Evolutionary conservation across 2,113 vertebrate species (phyloP).

Genomic region (Clarias gariepinus): DNA sequence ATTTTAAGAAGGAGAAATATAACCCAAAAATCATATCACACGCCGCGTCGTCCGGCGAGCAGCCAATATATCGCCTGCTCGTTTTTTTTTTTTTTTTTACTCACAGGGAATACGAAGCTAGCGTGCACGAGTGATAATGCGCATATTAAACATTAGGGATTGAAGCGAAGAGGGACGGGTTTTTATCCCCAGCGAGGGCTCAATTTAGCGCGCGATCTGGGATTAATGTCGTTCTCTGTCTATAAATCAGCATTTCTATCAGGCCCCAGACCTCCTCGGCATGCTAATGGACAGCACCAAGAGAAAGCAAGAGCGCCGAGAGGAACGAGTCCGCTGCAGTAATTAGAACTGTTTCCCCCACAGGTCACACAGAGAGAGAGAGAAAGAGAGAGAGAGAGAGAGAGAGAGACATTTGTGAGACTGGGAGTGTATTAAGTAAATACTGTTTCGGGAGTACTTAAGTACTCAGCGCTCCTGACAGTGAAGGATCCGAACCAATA

Average conservation of each 20-base stretch:
- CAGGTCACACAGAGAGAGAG: slow-evolving; percentile 21
- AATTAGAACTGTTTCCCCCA: slow-evolving; percentile 52
- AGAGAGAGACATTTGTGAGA: slow-evolving; percentile 12
- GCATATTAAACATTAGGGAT: slow-evolving; percentile 44
- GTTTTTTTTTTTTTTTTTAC: not conserved
- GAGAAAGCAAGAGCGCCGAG: slow-evolving; percentile 24
- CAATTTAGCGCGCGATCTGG: slow-evolving; percentile 55
- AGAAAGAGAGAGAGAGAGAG: not conserved
- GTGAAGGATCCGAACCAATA: not conserved
- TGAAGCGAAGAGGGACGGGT: slow-evolving; percentile 6
- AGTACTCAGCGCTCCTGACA: not conserved
- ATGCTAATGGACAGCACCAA: slow-evolving; percentile 54
- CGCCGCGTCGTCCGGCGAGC: not conserved
- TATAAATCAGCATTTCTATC: slow-evolving; percentile 59
- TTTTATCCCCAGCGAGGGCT: slow-evolving; percentile 50
- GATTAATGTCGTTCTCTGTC: slow-evolving; percentile 50
- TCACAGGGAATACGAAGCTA: slow-evolving; percentile 14
- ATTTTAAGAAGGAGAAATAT: not conserved
- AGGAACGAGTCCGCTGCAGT: slow-evolving; percentile 38
- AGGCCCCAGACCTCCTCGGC: slow-evolving; percentile 47
- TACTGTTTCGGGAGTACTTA: slow-evolving; percentile 28
- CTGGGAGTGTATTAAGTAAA: slow-evolving; percentile 35
- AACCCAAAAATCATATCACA: slow-evolving; percentile 3
- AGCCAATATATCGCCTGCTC: not conserved
- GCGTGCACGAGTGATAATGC: slow-evolving; percentile 2